Base-by-base conservation (phyloP, 2,888 invertebrate species). In the Hylaea fasciaria region DNA sequence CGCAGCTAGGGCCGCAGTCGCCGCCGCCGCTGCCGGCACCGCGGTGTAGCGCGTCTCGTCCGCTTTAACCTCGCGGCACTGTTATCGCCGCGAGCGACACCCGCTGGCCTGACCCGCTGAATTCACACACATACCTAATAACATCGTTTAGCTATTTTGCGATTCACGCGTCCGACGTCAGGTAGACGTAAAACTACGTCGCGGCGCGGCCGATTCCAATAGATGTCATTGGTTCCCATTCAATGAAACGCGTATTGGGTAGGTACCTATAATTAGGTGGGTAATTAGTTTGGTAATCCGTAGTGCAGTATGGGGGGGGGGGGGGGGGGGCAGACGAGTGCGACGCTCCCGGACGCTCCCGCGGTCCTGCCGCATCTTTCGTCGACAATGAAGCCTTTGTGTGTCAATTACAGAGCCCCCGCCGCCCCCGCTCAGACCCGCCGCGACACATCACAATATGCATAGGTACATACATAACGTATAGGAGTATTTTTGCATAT, bases 331-430 rank as follows among this genome's bases (percentile, higher is more conserved):
- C 5, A 0, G 32, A 2, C 7, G 32, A 32, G 32, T 37, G 37
- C 37, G 37, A 0, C 4, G 37, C 12, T 11, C 12, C 37, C 11
- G 37, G 37, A 4, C 37, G 12, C 37, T 3, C 37, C n/a, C 39
- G 22, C 37, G 8, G 43, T 37, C 51, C 28, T 17, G 45, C 57
- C 48, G 44, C 39, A 41, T 32, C 56, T 43, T 51, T 51, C 50
- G 53, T 47, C 68, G 56, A 69, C 70, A 74, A 75, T 70, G 56
- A 54, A 46, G 32, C 64, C 70, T 74, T 81, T 81, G 81, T 82
- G 65, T 65, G 62, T 64, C 81, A 79, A 79, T 81, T 80, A 72
- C 60, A 14, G 17, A 57, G 32, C n/a, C 37, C 40, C 50, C 37
- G 29, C 53, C 40, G 48, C 22, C 37, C 40, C 50, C 37, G 29